Conservation (phyloP, 2,113 vertebrate genomes). For the Pungitius pungitius region DNA sequence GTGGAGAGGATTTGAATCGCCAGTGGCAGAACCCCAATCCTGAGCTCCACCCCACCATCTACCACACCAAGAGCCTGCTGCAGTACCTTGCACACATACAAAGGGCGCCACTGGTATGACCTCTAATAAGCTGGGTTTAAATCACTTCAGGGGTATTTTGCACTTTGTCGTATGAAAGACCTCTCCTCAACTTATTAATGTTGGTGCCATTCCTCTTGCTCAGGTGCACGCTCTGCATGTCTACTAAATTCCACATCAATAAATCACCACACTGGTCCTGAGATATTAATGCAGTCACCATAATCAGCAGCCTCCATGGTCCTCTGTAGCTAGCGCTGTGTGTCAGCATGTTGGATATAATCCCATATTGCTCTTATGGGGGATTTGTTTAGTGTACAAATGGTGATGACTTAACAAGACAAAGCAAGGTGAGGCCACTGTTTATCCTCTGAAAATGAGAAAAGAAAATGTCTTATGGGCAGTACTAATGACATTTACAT, state of each 20-base stretch:
- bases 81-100: slow-evolving; percentile 95
- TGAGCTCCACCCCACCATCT: slow-evolving; percentile 97
- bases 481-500: neutral
- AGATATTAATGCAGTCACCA: slow-evolving; percentile 34
- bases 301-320: slow-evolving; percentile 26
- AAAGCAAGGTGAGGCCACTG: slow-evolving; percentile 15
- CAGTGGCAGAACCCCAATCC: slow-evolving; percentile 95
- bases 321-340: slow-evolving; percentile 5
- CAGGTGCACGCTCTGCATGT: slow-evolving; percentile 30
- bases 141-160: slow-evolving; percentile 31
- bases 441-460: slow-evolving; percentile 14
- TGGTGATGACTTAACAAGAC: neutral
- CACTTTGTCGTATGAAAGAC: slow-evolving; percentile 4
- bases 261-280: slow-evolving; percentile 38
- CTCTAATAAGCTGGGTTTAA: slow-evolving; percentile 32
- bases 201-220: slow-evolving; percentile 17
- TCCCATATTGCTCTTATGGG: slow-evolving; percentile 14
- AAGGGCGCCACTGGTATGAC: slow-evolving; percentile 89
- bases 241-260: slow-evolving; percentile 14
- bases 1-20: slow-evolving; percentile 98
- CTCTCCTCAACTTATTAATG: neutral
- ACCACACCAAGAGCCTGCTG: slow-evolving; percentile 95
- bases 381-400: slow-evolving; percentile 30
- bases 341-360: slow-evolving; percentile 26
- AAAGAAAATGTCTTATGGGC: neutral